Percentiles rank a stretch among this genome's conserved stretches.
Evolutionary conservation across 2,113 vertebrate genomes (phyloP).

Genomic region (Apaloderma vittatum): DNA sequence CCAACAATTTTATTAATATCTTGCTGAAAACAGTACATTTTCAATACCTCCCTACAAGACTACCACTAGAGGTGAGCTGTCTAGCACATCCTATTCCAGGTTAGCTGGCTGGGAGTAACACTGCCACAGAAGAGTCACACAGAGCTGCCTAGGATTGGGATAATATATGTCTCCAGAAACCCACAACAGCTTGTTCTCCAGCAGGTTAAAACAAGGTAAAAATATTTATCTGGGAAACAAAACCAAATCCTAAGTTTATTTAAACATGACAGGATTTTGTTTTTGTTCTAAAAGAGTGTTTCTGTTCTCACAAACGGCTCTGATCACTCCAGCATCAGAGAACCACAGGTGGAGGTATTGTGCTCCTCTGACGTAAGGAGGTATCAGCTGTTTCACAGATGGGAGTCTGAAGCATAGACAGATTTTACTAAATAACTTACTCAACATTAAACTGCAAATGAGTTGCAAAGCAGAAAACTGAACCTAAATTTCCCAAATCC

Average conservation of each 20-base stretch:
- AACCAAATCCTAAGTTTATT: background rate
- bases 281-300: background rate
- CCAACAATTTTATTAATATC: background rate
- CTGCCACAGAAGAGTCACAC: background rate
- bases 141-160: background rate
- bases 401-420: background rate
- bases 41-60: background rate
- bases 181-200: constrained; percentile 13
- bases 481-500: background rate
- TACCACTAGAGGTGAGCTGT: background rate
- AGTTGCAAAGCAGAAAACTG: background rate
- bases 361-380: background rate
- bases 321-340: fast-evolving
- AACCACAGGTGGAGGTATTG: background rate
- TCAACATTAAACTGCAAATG: background rate
- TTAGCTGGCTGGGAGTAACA: background rate
- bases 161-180: background rate
- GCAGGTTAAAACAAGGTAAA: background rate
- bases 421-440: background rate
- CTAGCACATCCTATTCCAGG: background rate
- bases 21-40: background rate
- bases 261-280: background rate
- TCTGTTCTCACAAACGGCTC: background rate
- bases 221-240: background rate
- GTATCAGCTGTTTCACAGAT: background rate